Evolutionary conservation across 2,888 invertebrate species (phyloP).

Genomic region (Vesta saturnalis): DNA sequence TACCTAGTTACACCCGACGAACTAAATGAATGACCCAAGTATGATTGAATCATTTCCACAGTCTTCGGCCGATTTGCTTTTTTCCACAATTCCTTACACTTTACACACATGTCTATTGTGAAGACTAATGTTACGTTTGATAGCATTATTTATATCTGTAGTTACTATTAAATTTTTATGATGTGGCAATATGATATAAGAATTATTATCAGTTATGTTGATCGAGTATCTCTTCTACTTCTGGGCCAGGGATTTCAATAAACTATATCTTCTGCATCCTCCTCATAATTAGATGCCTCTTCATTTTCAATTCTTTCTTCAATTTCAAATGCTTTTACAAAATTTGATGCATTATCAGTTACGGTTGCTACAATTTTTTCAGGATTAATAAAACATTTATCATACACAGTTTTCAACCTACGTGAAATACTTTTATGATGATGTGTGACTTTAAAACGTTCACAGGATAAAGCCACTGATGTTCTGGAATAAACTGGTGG

Average conservation of each 20-base stretch:
- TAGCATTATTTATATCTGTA: too few species aligned
- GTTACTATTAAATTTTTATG: not conserved
- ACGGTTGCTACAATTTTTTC: not conserved
- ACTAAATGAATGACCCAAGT: too few species aligned
- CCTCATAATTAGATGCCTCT: not conserved
- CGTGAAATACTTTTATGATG: not conserved
- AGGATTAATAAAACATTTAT: not conserved
- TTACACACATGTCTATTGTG: not conserved
- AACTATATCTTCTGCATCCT: not conserved
- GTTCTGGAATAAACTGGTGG: not conserved
- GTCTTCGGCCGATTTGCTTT: too few species aligned
- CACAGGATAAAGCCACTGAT: too few species aligned
- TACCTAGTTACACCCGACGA: not conserved
- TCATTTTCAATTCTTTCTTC: too few species aligned
- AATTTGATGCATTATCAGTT: not conserved
- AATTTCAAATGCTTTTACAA: too few species aligned
- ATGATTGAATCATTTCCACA: too few species aligned
- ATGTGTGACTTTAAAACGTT: too few species aligned
- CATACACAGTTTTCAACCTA: not conserved
- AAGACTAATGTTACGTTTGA: not conserved
- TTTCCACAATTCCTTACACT: too few species aligned
- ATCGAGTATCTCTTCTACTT: not conserved
- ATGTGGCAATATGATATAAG: not conserved
- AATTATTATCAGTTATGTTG: not conserved
- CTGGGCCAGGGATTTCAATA: not conserved